phyloP scores from a whole-genome alignment of 2,888 invertebrate genomes.

The Actias luna region DNA sequence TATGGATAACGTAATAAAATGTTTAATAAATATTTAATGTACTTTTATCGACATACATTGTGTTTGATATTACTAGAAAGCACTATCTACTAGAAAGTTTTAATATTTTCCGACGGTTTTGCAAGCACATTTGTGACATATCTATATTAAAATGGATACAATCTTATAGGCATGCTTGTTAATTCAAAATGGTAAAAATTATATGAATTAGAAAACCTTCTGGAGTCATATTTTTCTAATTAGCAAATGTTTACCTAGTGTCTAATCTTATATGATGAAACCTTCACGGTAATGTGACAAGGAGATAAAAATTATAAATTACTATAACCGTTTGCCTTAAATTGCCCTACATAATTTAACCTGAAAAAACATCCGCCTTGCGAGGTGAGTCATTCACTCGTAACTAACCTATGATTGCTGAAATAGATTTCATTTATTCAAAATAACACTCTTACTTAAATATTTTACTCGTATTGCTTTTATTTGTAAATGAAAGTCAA shows the following conservation, averaged over 20 bases:
- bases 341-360: constrained; percentile 58
- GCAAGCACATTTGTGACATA: no score
- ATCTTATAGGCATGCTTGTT: not conserved
- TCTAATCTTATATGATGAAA: constrained; percentile 15
- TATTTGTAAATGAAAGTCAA: not conserved
- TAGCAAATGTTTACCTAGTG: constrained; percentile 1
- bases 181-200: not conserved
- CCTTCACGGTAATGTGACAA: constrained; percentile 26
- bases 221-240: not conserved
- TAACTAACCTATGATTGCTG: constrained; percentile 34
- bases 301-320: constrained; percentile 51
- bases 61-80: no score
- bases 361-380: constrained; percentile 61
- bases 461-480: not conserved
- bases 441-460: constrained; percentile 20
- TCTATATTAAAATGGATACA: no score
- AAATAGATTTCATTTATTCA: constrained; percentile 34
- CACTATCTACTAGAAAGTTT: no score
- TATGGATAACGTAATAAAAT: no score
- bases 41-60: no score
- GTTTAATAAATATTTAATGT: no score
- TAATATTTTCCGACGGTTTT: no score
- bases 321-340: constrained; percentile 42
- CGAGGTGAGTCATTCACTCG: constrained; percentile 34
- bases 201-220: not conserved